Evolutionary conservation across 2,888 invertebrate species (phyloP), one percentile per base, ranked within the genome.

Genomic region (Loripinus fragilis): DNA sequence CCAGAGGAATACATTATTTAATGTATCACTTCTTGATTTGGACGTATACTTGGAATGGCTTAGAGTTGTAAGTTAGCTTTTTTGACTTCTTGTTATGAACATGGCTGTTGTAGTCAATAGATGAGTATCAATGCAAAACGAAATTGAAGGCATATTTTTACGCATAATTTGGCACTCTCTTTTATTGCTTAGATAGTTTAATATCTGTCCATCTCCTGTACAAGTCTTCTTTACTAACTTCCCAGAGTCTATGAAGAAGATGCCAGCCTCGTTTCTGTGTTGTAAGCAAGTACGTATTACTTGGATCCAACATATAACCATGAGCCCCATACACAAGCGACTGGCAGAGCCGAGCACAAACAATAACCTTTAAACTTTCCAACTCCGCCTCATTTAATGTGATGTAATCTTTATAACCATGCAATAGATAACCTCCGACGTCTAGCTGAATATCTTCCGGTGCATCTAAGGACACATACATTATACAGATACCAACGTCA

Each of bases 281-380:
- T 0, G 95, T 95, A 23, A 96, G 93, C 0, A 98, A 94, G 93
- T 98, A 98, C 0, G 95, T 94, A 93, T 98, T 98, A 2, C 94
- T 94, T 0, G 97, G 97, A 91, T 98, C 96, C 75, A 96, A 95
- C 1, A 95, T 94, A 86, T 96, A 94, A 0, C 96, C 95, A 94
- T 98, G 97, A 0, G 96, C 95, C 0, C 98, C 97, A 70, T 97
- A 92, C 0, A 97, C 95, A 17, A 98, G 93, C 86, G 97, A 97
- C 93, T 98, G 98, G 78, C 96, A 96, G 17, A 98, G 94, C 64
- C 98, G 95, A 0, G 96, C 96, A 65, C 96, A 96, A 5, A 98
- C 95, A 88, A 97, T 96, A 33, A 95, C 94, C 95, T 96, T 96
- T 48, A 97, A 91, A 55, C 96, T 94, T 52, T 95, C 93, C 84